phyloP scores from a whole-genome alignment of 2,888 invertebrate genomes.

The Acrobasis repandana region DNA sequence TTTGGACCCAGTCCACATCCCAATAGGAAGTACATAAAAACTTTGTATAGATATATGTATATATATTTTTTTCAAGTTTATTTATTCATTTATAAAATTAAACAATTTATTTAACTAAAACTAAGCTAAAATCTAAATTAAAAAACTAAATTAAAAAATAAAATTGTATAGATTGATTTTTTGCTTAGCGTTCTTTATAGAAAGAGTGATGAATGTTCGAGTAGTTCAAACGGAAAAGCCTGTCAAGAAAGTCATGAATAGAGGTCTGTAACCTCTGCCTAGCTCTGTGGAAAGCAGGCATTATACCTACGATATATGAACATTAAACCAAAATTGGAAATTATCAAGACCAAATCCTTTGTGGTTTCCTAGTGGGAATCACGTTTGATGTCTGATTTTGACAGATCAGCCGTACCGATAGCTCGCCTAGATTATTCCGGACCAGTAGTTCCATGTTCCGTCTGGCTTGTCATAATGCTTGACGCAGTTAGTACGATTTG shows the following conservation, averaged over 20 bases:
- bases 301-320: background rate
- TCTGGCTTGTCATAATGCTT: background rate
- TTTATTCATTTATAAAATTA: too few relatives aligned
- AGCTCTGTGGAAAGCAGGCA: background rate
- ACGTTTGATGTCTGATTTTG: slow-evolving; percentile 10
- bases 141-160: too few relatives aligned
- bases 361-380: slow-evolving; percentile 10
- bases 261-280: background rate
- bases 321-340: background rate
- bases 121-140: too few relatives aligned
- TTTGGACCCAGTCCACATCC: too few relatives aligned
- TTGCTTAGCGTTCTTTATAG: too few relatives aligned
- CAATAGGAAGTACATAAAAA: too few relatives aligned
- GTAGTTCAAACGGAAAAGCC: too few relatives aligned
- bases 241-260: background rate
- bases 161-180: too few relatives aligned
- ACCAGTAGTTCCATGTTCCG: background rate
- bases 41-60: too few relatives aligned
- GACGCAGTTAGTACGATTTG: background rate
- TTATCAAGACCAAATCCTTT: slow-evolving; percentile 4
- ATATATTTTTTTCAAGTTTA: too few relatives aligned
- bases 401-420: slow-evolving; percentile 8
- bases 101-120: too few relatives aligned
- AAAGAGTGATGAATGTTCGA: too few relatives aligned
- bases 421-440: slow-evolving; percentile 4